Conservation (phyloP, 92 coral and sea anemone species). For the Isaurus tuberculatus region DNA sequence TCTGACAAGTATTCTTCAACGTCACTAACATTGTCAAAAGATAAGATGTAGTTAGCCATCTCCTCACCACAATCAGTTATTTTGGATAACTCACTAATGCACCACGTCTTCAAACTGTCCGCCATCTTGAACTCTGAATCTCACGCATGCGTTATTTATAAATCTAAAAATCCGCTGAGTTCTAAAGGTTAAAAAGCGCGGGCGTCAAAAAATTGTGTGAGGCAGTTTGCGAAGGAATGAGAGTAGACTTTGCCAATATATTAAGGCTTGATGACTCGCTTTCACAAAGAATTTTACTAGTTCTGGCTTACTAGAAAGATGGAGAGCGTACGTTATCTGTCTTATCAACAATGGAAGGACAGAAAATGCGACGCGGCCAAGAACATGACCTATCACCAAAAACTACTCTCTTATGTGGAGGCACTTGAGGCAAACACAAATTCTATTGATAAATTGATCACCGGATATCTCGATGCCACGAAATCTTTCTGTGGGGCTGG, state of each 20-base stretch:
- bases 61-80: constrained; percentile 85
- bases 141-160: constrained; percentile 23
- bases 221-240: constrained; percentile 13
- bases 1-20: constrained; percentile 70
- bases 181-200: constrained; percentile 7
- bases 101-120: constrained; percentile 76
- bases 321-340: constrained; percentile 89
- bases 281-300: constrained; percentile 23
- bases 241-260: constrained; percentile 19
- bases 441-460: constrained; percentile 82
- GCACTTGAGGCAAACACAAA: constrained; percentile 83
- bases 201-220: constrained; percentile 2
- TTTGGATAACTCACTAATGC: constrained; percentile 77
- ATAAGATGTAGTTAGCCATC: constrained; percentile 75
- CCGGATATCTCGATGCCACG: constrained; percentile 92
- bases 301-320: constrained; percentile 46
- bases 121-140: neutral
- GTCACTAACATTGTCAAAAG: constrained; percentile 70
- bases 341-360: constrained; percentile 92
- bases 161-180: constrained; percentile 5
- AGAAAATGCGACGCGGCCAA: constrained; percentile 79
- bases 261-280: constrained; percentile 41
- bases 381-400: constrained; percentile 77
- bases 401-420: constrained; percentile 83
- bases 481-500: constrained; percentile 97